Base-by-base conservation (phyloP, 2,888 invertebrate genomes). In the Drosophila mulleri region DNA sequence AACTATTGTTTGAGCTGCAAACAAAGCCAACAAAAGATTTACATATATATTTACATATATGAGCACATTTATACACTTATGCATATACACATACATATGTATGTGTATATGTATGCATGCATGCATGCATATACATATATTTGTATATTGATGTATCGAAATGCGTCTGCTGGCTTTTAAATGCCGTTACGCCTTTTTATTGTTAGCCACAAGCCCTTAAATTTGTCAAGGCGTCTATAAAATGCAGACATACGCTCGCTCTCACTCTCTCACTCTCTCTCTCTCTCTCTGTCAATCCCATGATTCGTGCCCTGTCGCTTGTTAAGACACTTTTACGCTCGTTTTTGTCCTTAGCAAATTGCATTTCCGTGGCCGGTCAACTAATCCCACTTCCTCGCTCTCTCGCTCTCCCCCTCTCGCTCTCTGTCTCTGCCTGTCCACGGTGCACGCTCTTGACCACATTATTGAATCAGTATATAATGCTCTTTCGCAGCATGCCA, bases 281-380 rank as follows among this genome's bases (percentile, higher is more conserved):
- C 65, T 39, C 32, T 44, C 29, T 23, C 18, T 41, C 20, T 39
- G 20, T 23, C 11, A 39, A 35, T 23, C 32, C 11, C 57, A 78
- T 53, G 81, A 69, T 69, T 45, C 65, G 47, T 56, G 64, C 20
- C 52, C 35, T 52, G 59, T 29, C 71, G 72, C 83, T 86, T 83
- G 83, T 88, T 88, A 82, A 80, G 88, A 75, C 80, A 84, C 84
- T 89, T 87, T 89, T 69, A 64, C 66, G 88, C 88, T 87, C 74
- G 73, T 70, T 83, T 83, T 70, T 76, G 70, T 79, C 58, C 62
- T 54, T 80, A 61, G 68, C 72, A 91, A 91, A 91, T 91, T 91
- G 91, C 91, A 91, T 91, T 91, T 91, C 84, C 91, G 82, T 74
- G 77, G 68, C 73, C 77, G 82, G 85, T 75, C 75, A 81, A 18